Evolutionary conservation across 2,888 invertebrate species (phyloP).

Genomic region (Pristionchus entomophagus): DNA sequence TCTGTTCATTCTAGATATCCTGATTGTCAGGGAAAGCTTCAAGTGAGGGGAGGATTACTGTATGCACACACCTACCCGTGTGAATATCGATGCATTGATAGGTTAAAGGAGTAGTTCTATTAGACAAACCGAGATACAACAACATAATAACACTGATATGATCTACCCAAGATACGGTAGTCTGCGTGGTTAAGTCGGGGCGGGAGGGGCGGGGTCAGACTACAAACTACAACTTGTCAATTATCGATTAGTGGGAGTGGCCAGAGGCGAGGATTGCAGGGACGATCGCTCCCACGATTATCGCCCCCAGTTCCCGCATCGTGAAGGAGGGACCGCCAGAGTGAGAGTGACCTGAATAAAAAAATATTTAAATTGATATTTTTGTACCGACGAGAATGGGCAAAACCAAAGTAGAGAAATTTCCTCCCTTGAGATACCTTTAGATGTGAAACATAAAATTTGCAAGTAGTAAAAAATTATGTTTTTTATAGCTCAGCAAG

Average conservation of each 20-base stretch:
- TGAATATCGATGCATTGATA: conserved; percentile 3
- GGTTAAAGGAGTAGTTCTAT: neutral
- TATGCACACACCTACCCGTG: conserved; percentile 35
- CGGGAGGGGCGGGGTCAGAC: neutral
- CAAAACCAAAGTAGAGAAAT: too few relatives aligned
- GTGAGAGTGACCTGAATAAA: conserved; percentile 51
- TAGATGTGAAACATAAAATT: too few relatives aligned
- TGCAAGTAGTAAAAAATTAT: too few relatives aligned
- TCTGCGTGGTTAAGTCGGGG: neutral
- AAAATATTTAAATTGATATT: too few relatives aligned
- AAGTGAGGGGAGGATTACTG: conserved; percentile 4
- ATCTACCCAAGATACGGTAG: neutral
- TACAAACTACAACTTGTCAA: neutral
- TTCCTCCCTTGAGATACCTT: too few relatives aligned
- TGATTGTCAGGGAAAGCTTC: conserved; percentile 16
- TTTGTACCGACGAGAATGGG: too few relatives aligned
- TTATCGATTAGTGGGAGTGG: conserved; percentile 83
- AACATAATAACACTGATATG: neutral
- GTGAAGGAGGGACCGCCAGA: conserved; percentile 80
- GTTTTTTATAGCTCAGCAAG: too few relatives aligned
- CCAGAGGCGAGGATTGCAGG: conserved; percentile 92
- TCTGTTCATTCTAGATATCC: neutral
- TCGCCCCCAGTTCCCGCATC: conserved; percentile 86
- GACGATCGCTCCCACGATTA: conserved; percentile 89
- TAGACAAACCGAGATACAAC: neutral